phyloP scores from a whole-genome alignment of 2,797 vertebrate species.

The Carapus acus region DNA sequence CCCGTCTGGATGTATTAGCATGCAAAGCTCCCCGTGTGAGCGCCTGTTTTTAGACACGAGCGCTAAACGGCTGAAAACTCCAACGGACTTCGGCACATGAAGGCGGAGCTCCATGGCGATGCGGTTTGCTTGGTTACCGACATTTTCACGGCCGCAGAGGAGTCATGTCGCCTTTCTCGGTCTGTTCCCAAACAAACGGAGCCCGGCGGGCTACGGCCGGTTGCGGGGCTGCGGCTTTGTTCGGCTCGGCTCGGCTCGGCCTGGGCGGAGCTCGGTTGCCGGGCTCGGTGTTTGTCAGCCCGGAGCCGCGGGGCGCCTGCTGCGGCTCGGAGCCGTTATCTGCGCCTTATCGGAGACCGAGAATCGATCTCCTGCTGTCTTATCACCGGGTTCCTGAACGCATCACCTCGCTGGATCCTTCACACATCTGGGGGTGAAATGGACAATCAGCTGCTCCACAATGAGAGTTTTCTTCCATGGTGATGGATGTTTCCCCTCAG shows the following conservation, averaged over 20 bases:
- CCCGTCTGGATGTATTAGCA: fast-evolving
- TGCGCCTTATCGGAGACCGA: background rate
- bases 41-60: fast-evolving
- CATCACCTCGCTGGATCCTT: background rate
- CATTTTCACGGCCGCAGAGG: background rate
- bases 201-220: too few species aligned
- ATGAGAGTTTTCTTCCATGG: background rate
- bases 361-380: slow-evolving; percentile 1
- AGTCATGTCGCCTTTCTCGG: background rate
- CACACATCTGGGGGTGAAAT: background rate
- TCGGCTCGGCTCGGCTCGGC: slow-evolving; percentile 35
- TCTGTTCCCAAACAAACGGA: too few species aligned
- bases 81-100: background rate
- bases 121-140: background rate
- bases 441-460: background rate
- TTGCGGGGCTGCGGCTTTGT: slow-evolving; percentile 16
- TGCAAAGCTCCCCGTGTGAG: fast-evolving
- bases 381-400: background rate
- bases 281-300: slow-evolving; percentile 23
- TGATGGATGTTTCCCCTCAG: background rate
- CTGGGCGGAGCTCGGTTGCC: slow-evolving; percentile 22
- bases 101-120: background rate
- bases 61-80: background rate
- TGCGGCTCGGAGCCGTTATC: background rate
- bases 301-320: slow-evolving; percentile 37